Base-by-base conservation (phyloP, 1,140 invertebrate genomes). In the Acromyrmex heyeri region DNA sequence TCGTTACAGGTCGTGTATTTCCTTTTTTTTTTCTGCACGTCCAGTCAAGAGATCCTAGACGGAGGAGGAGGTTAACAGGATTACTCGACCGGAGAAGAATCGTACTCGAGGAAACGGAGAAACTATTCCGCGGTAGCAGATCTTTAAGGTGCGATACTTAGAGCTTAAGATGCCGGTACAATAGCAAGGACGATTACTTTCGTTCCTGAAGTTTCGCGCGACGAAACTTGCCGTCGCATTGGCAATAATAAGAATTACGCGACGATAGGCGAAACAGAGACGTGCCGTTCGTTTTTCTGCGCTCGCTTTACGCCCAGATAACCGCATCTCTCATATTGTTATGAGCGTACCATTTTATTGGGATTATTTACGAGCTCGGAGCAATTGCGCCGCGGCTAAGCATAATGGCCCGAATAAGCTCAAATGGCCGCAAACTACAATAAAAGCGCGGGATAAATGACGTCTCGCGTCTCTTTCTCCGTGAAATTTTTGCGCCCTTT, bases 281-380 rank as follows among this genome's bases (percentile, higher is more conserved):
- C 3, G 59, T 3, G n/a, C 34, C 64, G 4, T 21, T 14, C 34
- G 64, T 67, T n/a, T 14, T 34, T 3, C 12, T 34, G 27, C 18
- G 30, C 18, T 65, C 27, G 72, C 30, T 77, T 85, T 62, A 65
- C 38, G 18, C 24, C 18, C 30, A 50, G 18, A 85, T 65, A 78
- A 85, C 61, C 44, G 48, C 61, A 30, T 78, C 48, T 78, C 24
- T 65, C 82, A 55, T 65, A 85, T 85, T 85, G 62, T 73, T 78
- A 85, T 44, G 73, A 67, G 59, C n/a, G 72, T 67, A 48, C 61
- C 61, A 55, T 85, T 30, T 69, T 61, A 38, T 85, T 16, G 48
- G 34, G 18, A 85, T 85, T 85, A 85, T 85, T 85, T 78, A 78
- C 73, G 72, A 85, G 59, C 59, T 21, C 59, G 73, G 14, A 16